A percentile compares a stretch with the other conserved stretches of the same genome.
phyloP scores from a whole-genome alignment of 2,888 invertebrate genomes.

The Bhutanitis thaidina region DNA sequence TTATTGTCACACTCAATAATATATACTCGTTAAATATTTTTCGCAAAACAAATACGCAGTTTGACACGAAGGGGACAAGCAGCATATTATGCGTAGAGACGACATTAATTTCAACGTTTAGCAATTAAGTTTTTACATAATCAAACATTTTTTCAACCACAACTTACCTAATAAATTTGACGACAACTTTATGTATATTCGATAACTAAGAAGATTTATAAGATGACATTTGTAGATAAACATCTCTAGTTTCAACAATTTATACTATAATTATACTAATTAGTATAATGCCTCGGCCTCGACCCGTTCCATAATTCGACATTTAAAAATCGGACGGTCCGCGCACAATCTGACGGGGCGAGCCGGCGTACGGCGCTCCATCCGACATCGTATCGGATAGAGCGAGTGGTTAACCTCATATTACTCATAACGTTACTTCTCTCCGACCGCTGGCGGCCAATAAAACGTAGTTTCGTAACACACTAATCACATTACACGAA shows the following conservation, averaged over 20 bases:
- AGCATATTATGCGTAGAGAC: no score
- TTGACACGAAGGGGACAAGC: no score
- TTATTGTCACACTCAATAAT: no score
- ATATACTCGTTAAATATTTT: no score
- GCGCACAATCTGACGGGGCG: no score
- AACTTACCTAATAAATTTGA: not conserved
- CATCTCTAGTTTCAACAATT: constrained; percentile 10
- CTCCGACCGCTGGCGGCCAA: constrained; percentile 33
- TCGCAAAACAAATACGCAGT: no score
- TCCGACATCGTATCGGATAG: constrained; percentile 28
- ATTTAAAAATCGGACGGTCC: constrained; percentile 8
- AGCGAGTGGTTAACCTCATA: constrained; percentile 41
- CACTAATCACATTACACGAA: constrained; percentile 49
- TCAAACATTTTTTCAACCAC: not conserved
- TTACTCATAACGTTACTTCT: constrained; percentile 19
- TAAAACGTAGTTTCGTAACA: constrained; percentile 61
- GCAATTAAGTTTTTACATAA: no score
- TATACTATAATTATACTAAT: constrained; percentile 22
- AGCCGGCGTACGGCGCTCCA: constrained; percentile 21
- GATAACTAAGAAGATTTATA: constrained; percentile 4
- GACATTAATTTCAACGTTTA: no score
- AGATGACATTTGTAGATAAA: constrained; percentile 14
- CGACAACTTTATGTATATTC: constrained; percentile 13
- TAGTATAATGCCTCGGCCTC: constrained; percentile 20
- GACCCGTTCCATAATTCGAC: constrained; percentile 15